Evolutionary conservation across 1,140 invertebrate species (phyloP).

Genomic region (Lamellibrachia luymesi): DNA sequence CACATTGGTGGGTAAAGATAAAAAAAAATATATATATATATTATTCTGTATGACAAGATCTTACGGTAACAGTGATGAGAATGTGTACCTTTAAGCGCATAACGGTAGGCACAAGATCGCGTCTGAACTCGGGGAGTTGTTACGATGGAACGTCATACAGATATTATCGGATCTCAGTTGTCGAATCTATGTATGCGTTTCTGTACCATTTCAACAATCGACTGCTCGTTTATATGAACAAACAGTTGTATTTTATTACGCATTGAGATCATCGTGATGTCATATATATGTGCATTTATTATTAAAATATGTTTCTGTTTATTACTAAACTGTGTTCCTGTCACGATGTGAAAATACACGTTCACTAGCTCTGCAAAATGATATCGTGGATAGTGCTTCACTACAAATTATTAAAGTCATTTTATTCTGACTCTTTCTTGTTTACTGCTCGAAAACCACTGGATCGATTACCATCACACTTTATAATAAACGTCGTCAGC

Average conservation of each 20-base stretch:
- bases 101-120: background rate
- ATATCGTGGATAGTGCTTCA: background rate
- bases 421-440: too few relatives aligned
- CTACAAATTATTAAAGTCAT: background rate
- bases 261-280: too few relatives aligned
- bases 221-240: background rate
- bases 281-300: background rate
- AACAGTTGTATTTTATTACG: background rate
- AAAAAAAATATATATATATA: too few relatives aligned
- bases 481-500: too few relatives aligned
- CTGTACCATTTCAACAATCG: background rate
- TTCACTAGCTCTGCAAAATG: background rate
- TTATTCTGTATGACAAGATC: background rate
- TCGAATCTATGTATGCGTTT: background rate
- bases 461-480: too few relatives aligned
- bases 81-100: background rate
- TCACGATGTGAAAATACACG: background rate
- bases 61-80: background rate
- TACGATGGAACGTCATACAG: background rate
- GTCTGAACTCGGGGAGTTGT: background rate
- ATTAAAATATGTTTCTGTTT: background rate
- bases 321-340: background rate
- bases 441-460: too few relatives aligned
- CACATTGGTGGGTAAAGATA: too few relatives aligned
- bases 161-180: background rate